These are phyloP conservation scores for Aleiodes testaceus DNA, from an alignment of 2,888 invertebrate genomes.

Conservation along the genomic window DNA sequence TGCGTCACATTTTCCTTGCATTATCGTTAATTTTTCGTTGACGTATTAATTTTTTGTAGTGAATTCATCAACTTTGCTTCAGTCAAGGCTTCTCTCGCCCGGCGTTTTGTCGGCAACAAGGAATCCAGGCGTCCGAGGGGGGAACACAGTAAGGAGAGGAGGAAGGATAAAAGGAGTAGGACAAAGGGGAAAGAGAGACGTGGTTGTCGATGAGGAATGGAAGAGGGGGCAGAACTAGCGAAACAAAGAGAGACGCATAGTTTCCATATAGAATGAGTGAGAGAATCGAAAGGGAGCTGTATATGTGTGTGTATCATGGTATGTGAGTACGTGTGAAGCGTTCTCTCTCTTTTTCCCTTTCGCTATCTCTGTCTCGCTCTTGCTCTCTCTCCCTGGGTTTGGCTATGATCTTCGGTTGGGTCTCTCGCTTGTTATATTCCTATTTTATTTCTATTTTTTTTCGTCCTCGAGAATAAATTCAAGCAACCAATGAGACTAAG, in stretches of 20 bases:
- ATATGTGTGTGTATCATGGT: too few species aligned
- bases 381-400: constrained; percentile 43
- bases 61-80: constrained; percentile 3
- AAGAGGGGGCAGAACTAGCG: constrained; percentile 15
- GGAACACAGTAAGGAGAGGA: background rate
- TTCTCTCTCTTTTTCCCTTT: too few species aligned
- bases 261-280: constrained; percentile 31
- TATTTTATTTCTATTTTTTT: constrained; percentile 34
- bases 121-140: background rate
- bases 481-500: constrained; percentile 74
- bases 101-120: constrained; percentile 13
- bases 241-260: constrained; percentile 52
- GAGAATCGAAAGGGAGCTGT: background rate
- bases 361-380: too few species aligned
- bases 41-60: constrained; percentile 21
- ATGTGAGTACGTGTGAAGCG: constrained; percentile 11
- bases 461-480: constrained; percentile 56
- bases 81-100: background rate
- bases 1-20: constrained; percentile 6
- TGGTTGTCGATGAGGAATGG: constrained; percentile 8
- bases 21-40: constrained; percentile 4
- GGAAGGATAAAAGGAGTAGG: constrained; percentile 3
- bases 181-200: background rate
- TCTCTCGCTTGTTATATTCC: constrained; percentile 40
- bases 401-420: constrained; percentile 53